Evolutionary conservation across 2,113 vertebrate species (phyloP).

Genomic region (Mormoops blainvillei): DNA sequence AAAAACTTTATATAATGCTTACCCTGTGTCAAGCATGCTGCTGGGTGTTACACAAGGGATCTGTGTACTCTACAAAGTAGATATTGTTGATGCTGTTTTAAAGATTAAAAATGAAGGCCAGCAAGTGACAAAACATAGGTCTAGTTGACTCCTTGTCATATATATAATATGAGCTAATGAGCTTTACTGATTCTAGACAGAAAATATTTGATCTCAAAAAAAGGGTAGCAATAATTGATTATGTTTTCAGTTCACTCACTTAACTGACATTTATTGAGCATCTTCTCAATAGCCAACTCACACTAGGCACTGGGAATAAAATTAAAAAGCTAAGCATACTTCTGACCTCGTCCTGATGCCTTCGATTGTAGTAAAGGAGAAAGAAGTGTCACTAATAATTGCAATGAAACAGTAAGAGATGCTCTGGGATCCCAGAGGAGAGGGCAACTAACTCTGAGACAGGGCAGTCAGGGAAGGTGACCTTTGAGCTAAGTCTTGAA

Average conservation of each 20-base stretch:
- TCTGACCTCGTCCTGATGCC: not conserved
- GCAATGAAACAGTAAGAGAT: not conserved
- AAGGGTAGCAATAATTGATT: not conserved
- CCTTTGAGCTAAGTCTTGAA: not conserved
- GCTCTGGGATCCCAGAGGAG: not conserved
- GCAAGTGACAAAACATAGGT: not conserved
- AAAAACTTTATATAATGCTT: not conserved
- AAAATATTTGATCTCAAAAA: too few species aligned
- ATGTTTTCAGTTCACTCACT: not conserved
- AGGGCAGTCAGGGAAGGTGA: not conserved
- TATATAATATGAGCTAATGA: not conserved
- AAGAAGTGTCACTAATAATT: not conserved
- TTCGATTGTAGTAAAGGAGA: not conserved
- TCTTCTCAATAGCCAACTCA: not conserved
- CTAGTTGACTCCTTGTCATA: not conserved
- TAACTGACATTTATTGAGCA: not conserved
- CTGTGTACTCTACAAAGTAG: not conserved
- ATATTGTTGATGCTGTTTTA: not conserved
- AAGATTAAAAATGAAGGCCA: not conserved
- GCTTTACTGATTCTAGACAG: not conserved
- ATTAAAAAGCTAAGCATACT: not conserved
- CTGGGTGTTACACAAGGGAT: not conserved
- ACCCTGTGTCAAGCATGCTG: not conserved
- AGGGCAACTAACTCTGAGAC: not conserved
- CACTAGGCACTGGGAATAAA: not conserved